Percentiles rank a stretch among this genome's conserved stretches.
These are phyloP conservation scores for Thaumatotibia leucotreta DNA, from an alignment of 1,140 invertebrate genomes.

Conservation along the genomic window DNA sequence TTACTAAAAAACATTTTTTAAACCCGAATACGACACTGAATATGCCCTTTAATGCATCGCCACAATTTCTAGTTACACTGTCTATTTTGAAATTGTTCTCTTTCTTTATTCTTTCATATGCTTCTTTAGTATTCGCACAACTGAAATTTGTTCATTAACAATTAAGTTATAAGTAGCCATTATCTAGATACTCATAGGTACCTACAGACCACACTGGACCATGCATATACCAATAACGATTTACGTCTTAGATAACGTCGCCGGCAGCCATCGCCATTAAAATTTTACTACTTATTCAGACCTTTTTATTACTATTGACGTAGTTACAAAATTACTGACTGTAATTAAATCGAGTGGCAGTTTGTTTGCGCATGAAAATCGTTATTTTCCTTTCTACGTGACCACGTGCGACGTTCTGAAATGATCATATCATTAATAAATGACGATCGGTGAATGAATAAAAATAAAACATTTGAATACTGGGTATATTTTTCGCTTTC, in stretches of 20 bases:
- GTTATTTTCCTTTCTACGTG: background rate
- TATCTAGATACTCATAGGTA: too few species aligned
- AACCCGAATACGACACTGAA: too few species aligned
- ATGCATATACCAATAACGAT: background rate
- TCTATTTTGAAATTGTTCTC: too few species aligned
- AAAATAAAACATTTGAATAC: background rate
- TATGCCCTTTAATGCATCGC: too few species aligned
- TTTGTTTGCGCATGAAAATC: background rate
- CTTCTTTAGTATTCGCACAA: background rate
- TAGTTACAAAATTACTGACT: background rate
- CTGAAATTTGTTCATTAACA: background rate
- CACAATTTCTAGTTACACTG: too few species aligned
- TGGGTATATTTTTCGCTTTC: background rate
- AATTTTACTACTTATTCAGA: background rate
- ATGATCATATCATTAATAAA: background rate
- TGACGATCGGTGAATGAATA: background rate
- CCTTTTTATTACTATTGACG: slow-evolving; percentile 2
- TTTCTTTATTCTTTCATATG: too few species aligned
- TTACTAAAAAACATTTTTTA: too few species aligned
- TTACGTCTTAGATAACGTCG: background rate
- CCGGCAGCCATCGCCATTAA: background rate
- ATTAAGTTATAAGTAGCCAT: too few species aligned
- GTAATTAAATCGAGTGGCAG: background rate
- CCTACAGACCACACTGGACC: background rate
- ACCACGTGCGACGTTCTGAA: background rate